phyloP scores from a whole-genome alignment of 2,797 vertebrate species.

The Podarcis lilfordi region DNA sequence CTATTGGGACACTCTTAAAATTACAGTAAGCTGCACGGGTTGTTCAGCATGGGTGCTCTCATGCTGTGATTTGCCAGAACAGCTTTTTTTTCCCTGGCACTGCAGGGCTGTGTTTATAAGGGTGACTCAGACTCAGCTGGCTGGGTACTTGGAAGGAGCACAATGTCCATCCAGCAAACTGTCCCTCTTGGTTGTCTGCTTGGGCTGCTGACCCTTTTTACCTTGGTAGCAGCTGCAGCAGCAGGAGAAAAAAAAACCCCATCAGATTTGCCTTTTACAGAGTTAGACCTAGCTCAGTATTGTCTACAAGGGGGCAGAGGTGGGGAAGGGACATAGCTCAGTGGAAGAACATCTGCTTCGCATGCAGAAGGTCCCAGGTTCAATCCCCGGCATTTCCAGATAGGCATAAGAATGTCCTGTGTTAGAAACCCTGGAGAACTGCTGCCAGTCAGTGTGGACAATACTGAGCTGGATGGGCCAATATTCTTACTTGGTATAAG shows the following conservation, averaged over 20 bases:
- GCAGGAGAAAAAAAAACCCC: no score
- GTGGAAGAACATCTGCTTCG: no score
- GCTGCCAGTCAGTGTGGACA: no score
- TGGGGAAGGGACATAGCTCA: no score
- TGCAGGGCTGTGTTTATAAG: slow-evolving; percentile 52
- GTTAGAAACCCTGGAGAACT: no score
- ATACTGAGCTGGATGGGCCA: no score
- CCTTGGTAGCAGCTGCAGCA: neutral
- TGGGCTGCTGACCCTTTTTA: neutral
- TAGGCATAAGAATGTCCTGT: no score
- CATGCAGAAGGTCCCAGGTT: no score
- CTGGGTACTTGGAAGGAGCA: slow-evolving; percentile 4
- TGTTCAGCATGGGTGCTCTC: slow-evolving; percentile 50
- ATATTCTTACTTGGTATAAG: no score
- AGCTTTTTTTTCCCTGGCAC: slow-evolving; percentile 56
- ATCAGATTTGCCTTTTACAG: neutral
- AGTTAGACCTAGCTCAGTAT: no score
- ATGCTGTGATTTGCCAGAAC: slow-evolving; percentile 42
- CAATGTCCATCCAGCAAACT: neutral
- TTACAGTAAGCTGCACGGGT: slow-evolving; percentile 1
- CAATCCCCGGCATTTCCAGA: no score
- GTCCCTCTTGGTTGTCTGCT: neutral
- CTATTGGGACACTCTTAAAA: slow-evolving; percentile 2
- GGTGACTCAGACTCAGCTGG: slow-evolving; percentile 67
- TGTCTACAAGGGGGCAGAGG: no score